phyloP scores from a whole-genome alignment of 2,797 vertebrate species.

The Lepidocolaptes lacrymiger region DNA sequence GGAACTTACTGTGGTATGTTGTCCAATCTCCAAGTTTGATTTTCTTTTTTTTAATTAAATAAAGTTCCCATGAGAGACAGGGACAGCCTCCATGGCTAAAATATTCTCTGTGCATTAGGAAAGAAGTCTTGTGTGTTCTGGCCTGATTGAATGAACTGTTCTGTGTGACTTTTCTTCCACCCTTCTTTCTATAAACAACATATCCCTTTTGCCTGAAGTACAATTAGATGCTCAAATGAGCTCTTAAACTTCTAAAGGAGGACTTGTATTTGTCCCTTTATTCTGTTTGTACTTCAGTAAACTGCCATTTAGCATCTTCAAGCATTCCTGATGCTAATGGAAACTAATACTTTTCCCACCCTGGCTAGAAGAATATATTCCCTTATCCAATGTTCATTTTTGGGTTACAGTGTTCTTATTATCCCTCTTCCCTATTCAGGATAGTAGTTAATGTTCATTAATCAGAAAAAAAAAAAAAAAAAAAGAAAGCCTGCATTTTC shows the following conservation, averaged over 20 bases:
- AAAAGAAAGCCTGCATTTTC: neutral
- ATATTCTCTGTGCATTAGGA: neutral
- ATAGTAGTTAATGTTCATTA: neutral
- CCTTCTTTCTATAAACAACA: neutral
- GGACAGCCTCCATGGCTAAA: neutral
- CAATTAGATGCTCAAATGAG: neutral
- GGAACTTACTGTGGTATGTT: neutral
- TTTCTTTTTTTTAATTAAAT: neutral
- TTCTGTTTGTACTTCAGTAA: neutral
- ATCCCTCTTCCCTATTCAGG: neutral
- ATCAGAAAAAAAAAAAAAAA: neutral
- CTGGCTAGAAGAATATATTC: neutral
- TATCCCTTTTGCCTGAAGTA: neutral
- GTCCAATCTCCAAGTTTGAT: neutral
- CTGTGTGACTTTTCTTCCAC: neutral
- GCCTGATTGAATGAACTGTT: neutral
- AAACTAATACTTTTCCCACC: neutral
- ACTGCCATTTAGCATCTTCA: neutral
- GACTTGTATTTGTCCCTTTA: neutral
- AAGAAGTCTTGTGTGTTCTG: neutral
- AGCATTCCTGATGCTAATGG: neutral
- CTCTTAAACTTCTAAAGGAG: neutral
- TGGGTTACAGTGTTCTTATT: neutral
- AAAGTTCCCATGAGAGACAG: neutral
- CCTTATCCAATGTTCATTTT: neutral